Evolutionary conservation across 2,888 invertebrate genomes (phyloP).

Genomic region (Elmis aenea): DNA sequence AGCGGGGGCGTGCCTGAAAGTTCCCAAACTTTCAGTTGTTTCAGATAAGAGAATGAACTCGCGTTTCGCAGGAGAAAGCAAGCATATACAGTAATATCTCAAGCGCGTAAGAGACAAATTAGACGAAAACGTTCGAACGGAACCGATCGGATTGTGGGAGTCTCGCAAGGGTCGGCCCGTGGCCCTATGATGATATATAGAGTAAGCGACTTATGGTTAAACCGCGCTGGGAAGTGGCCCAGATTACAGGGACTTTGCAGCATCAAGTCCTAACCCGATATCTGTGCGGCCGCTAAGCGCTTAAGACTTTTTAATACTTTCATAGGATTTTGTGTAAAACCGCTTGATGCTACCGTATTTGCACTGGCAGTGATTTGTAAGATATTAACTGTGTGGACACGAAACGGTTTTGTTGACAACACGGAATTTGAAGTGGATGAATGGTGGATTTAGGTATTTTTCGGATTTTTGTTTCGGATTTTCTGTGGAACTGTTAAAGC

Average conservation of each 20-base stretch:
- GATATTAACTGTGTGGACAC: slow-evolving; percentile 38
- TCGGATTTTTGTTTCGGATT: slow-evolving; percentile 23
- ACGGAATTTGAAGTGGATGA: slow-evolving; percentile 24
- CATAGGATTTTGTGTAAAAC: slow-evolving; percentile 48
- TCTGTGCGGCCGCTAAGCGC: slow-evolving; percentile 60
- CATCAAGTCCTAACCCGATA: slow-evolving; percentile 54
- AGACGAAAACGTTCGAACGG: slow-evolving; percentile 31
- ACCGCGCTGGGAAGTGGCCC: slow-evolving; percentile 71
- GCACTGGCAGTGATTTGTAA: slow-evolving; percentile 45
- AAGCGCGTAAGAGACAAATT: neutral
- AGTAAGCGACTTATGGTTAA: slow-evolving; percentile 69
- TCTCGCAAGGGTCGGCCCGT: slow-evolving; percentile 46
- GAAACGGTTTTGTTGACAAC: slow-evolving; percentile 33
- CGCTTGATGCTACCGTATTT: slow-evolving; percentile 37
- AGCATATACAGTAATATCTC: slow-evolving; percentile 6
- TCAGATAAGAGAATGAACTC: slow-evolving; percentile 29
- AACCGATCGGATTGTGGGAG: slow-evolving; percentile 35
- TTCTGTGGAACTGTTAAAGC: slow-evolving; percentile 19
- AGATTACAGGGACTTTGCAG: slow-evolving; percentile 60
- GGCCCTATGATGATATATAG: slow-evolving; percentile 61
- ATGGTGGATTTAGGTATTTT: slow-evolving; percentile 19
- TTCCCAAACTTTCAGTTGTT: slow-evolving; percentile 31
- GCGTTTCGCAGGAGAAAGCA: slow-evolving; percentile 11
- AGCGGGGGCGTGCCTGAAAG: slow-evolving; percentile 36
- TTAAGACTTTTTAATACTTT: slow-evolving; percentile 72